These are phyloP conservation scores for Gavia stellata DNA, from an alignment of 2,113 vertebrate genomes.

Conservation along the genomic window DNA sequence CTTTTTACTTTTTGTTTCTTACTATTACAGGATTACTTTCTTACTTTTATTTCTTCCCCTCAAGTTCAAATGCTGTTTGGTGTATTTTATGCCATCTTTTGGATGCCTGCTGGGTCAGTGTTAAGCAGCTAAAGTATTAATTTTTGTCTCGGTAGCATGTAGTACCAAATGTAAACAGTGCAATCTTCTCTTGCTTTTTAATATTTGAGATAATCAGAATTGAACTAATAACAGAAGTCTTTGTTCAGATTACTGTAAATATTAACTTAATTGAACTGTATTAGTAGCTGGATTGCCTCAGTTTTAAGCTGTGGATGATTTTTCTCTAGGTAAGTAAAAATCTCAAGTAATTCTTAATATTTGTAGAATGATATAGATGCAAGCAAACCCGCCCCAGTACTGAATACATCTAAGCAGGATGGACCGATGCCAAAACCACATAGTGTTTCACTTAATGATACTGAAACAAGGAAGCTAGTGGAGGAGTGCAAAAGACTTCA, in stretches of 20 bases:
- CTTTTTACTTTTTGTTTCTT: not conserved
- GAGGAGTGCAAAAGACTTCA: constrained; percentile 97
- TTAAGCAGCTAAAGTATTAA: not conserved
- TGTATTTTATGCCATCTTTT: not conserved
- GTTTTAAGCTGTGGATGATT: not conserved
- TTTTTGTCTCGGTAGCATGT: not conserved
- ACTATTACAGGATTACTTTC: not conserved
- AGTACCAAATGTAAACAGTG: not conserved
- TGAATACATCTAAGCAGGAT: constrained; percentile 85
- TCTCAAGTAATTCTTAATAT: constrained; percentile 49
- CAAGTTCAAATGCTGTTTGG: not conserved
- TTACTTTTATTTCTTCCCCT: not conserved
- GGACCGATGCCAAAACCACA: constrained; percentile 75
- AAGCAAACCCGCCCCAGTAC: constrained; percentile 75
- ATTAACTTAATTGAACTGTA: not conserved
- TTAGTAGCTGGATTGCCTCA: not conserved
- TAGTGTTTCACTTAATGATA: constrained; percentile 78
- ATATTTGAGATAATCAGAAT: not conserved
- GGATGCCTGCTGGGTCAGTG: not conserved
- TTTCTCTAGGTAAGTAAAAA: constrained; percentile 12
- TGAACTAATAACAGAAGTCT: not conserved
- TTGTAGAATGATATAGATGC: constrained; percentile 87
- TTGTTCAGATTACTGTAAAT: not conserved
- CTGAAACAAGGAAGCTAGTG: constrained; percentile 88
- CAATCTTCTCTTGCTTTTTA: not conserved